These are phyloP conservation scores for Tetranychus truncatus DNA, from an alignment of 2,888 invertebrate species.

Conservation along the genomic window DNA sequence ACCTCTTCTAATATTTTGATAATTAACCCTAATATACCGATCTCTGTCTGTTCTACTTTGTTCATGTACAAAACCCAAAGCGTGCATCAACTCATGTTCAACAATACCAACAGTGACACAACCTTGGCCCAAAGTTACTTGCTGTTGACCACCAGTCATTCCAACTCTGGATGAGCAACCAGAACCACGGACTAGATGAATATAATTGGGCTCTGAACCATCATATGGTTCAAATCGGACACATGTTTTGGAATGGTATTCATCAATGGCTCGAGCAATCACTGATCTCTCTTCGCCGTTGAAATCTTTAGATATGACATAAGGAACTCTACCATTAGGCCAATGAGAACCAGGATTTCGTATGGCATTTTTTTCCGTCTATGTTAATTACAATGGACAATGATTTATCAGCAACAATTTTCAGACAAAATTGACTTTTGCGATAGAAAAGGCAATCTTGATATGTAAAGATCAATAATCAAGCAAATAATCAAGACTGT, in stretches of 20 bases:
- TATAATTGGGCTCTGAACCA: slow-evolving; percentile 10
- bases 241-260: slow-evolving; percentile 32
- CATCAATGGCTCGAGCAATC: slow-evolving; percentile 11
- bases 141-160: slow-evolving; percentile 15
- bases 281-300: slow-evolving; percentile 8
- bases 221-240: slow-evolving; percentile 9
- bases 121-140: slow-evolving; percentile 16
- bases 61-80: slow-evolving; percentile 22
- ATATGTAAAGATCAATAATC: too few relatives aligned
- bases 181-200: neutral
- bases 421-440: too few relatives aligned
- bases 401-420: too few relatives aligned
- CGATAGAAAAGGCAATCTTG: too few relatives aligned
- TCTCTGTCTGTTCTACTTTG: slow-evolving; percentile 22
- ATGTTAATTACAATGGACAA: neutral
- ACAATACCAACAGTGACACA: slow-evolving; percentile 19
- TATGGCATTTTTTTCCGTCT: slow-evolving; percentile 34
- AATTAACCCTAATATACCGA: slow-evolving; percentile 19
- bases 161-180: slow-evolving; percentile 21
- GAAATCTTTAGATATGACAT: slow-evolving; percentile 12
- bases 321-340: slow-evolving; percentile 15
- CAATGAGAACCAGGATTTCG: slow-evolving; percentile 9
- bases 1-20: slow-evolving; percentile 15
- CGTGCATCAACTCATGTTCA: slow-evolving; percentile 23
- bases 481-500: too few relatives aligned